Evolutionary conservation across 2,797 vertebrate species (phyloP), one percentile per base, ranked within the genome.

Genomic region (Neopelma chrysocephalum): DNA sequence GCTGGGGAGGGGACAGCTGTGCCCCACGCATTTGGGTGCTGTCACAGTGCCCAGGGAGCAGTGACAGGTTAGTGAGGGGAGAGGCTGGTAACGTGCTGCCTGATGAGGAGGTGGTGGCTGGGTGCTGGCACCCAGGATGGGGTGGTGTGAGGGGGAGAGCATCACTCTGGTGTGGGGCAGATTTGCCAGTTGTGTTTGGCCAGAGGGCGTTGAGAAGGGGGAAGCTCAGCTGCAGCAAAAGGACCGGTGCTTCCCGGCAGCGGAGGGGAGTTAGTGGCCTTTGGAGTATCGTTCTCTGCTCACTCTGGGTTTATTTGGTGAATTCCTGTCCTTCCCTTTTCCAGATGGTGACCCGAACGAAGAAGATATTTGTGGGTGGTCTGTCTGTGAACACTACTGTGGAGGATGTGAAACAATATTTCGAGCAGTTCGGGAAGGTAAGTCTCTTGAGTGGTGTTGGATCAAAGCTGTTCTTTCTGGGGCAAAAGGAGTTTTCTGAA

Each of bases 311-410:
- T 96, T 92, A 94, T 85, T 95, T 38, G 93, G 85, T 97, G 95
- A 96, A 96, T 92, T 97, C 96, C 93, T 96, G 86, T 97, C 94
- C 94, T 97, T 97, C 92, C 96, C 72, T 98, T 84, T 97, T 97
- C 96, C 98, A 99, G 99, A 98, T 99, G 98, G 99, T 99, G 98
- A 99, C 99, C 96, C 98, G 99, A 97, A 99, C 99, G 92, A 99
- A 99, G 99, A 99, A 99, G 98, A 99, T 99, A 98, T 99, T 99
- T 98, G 99, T 99, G 60, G 99, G 99, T 90, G 99, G 99, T 87
- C 98, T 99, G 93, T 99, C 99, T 0, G 99, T 99, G 97, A 99
- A 99, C 98, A 99, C 99, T 82, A 99, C 99, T 15, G 99, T 99
- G 96, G 99, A 99, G 92, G 99, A 99, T 50, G 99, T 99, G 95